A percentile compares a stretch with the other conserved stretches of the same genome.
Conservation (phyloP, 2,888 invertebrate genomes). For the Polymixis flavicincta region DNA sequence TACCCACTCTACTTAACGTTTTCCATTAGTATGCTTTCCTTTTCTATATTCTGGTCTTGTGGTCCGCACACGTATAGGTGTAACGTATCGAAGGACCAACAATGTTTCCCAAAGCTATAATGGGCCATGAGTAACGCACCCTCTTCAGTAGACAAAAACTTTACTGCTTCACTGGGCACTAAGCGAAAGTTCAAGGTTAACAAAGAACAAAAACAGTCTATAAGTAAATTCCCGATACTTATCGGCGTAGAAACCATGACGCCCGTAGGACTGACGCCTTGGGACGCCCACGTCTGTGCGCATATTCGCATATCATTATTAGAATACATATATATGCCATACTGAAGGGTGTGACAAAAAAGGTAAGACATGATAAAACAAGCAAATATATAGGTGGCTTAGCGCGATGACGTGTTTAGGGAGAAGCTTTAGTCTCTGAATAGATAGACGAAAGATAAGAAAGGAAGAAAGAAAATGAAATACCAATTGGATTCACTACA, state of each 20-base stretch:
- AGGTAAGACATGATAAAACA: conserved; percentile 11
- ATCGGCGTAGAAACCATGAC: conserved; percentile 33
- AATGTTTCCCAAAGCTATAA: background rate
- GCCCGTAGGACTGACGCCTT: conserved; percentile 48
- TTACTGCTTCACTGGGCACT: conserved; percentile 25
- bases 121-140: background rate
- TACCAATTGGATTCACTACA: background rate
- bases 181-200: conserved; percentile 47
- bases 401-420: conserved; percentile 23
- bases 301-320: conserved; percentile 12
- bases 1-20: background rate
- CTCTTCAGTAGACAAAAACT: conserved; percentile 9
- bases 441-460: background rate
- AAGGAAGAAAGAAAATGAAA: background rate
- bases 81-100: background rate
- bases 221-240: conserved; percentile 13
- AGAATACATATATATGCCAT: background rate
- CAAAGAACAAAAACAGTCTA: conserved; percentile 24
- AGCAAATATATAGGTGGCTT: conserved; percentile 29
- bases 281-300: conserved; percentile 39
- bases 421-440: background rate
- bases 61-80: background rate
- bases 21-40: conserved; percentile 1
- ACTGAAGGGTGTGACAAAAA: conserved; percentile 22
- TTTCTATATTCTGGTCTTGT: background rate